These are phyloP conservation scores for Tragelaphus buxtoni DNA, from an alignment of 2,113 vertebrate species.

Conservation along the genomic window DNA sequence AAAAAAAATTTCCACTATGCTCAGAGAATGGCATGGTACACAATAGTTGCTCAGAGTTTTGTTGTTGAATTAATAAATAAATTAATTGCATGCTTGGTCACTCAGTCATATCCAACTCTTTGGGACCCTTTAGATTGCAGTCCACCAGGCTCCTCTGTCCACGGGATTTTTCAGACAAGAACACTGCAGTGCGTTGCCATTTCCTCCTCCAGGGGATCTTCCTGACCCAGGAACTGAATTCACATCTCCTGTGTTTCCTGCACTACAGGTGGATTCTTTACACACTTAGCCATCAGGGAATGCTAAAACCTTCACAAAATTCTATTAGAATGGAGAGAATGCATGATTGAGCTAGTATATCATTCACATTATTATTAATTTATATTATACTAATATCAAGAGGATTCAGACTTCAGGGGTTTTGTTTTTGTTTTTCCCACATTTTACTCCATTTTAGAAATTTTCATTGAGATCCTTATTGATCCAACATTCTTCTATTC, in stretches of 20 bases:
- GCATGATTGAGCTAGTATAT: not conserved
- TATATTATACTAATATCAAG: not conserved
- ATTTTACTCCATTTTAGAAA: not conserved
- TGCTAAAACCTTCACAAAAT: not conserved
- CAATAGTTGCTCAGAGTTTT: not conserved
- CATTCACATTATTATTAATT: not conserved
- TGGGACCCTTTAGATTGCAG: not conserved
- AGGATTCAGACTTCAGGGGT: not conserved
- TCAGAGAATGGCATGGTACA: not conserved
- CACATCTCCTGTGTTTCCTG: not conserved
- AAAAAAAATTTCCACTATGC: not conserved
- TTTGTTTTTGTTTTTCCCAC: not conserved
- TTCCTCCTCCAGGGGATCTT: not conserved
- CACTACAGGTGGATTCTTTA: not conserved
- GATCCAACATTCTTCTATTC: not conserved
- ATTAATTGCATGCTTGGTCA: not conserved
- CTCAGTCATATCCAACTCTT: not conserved
- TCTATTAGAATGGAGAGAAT: not conserved
- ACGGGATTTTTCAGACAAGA: not conserved
- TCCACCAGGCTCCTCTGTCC: not conserved
- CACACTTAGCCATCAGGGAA: not conserved
- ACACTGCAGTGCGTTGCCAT: not conserved
- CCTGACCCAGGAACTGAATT: not conserved
- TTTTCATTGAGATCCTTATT: not conserved
- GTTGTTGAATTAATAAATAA: not conserved